phyloP scores from a whole-genome alignment of 2,113 vertebrate genomes.

The Corythornis cristatus region DNA sequence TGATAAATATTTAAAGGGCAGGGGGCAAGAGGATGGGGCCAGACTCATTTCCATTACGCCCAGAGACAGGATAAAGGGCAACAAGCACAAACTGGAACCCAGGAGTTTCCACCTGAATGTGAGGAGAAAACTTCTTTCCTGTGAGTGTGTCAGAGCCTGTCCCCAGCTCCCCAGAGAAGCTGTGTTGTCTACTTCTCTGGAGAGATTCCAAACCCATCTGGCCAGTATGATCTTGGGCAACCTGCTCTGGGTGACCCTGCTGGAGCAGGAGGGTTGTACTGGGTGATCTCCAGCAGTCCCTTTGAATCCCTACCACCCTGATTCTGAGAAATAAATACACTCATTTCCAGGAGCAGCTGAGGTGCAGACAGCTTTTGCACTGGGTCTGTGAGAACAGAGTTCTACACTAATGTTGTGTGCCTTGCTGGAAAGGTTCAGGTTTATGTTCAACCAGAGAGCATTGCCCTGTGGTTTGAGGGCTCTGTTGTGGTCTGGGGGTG shows the following conservation, averaged over 20 bases:
- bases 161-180: too few relatives aligned
- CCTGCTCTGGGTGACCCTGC: background rate
- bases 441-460: background rate
- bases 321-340: background rate
- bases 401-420: background rate
- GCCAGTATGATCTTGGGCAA: background rate
- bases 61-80: too few relatives aligned
- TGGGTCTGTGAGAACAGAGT: background rate
- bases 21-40: too few relatives aligned
- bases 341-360: background rate
- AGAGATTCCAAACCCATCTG: background rate
- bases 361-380: background rate
- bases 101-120: too few relatives aligned
- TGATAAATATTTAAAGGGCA: too few relatives aligned
- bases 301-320: background rate
- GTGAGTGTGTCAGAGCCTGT: too few relatives aligned
- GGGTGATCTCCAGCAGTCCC: background rate
- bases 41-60: too few relatives aligned
- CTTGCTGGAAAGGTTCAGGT: background rate
- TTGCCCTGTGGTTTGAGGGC: background rate
- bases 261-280: background rate
- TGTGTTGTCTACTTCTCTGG: background rate
- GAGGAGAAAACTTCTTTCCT: too few relatives aligned
- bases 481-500: background rate
- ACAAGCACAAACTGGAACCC: too few relatives aligned